Base-by-base conservation (phyloP, 35 echinoderm and acorn worm genomes). In the Ophioderma brevispina region DNA sequence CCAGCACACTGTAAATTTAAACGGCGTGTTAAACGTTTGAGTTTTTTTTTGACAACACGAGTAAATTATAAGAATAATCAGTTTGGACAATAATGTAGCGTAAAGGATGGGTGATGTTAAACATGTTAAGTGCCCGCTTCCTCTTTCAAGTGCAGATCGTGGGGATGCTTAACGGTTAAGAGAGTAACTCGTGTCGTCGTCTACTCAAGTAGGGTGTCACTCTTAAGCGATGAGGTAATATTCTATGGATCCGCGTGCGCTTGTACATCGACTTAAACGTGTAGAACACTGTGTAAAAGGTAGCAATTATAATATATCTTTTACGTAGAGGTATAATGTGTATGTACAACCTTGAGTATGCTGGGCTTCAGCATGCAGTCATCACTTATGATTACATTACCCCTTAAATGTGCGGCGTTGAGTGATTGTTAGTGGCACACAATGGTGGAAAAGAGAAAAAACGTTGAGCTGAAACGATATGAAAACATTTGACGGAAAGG, bases 21-120 rank as follows among this genome's bases (percentile, higher is more conserved):
- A n/a, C n/a, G n/a, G n/a, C n/a, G n/a, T n/a, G n/a, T n/a, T n/a
- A n/a, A n/a, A n/a, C n/a, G n/a, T n/a, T n/a, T n/a, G n/a, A n/a
- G n/a, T n/a, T n/a, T n/a, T n/a, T n/a, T n/a, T n/a, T n/a, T 15
- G 15, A 70, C 59, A 70, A 70, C 59, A 70, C n/a, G 28, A 70
- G 15, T 25, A 70, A 70, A 15, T 70, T 70, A 25, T 25, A 70
- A 25, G 28, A 30, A 70, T 70, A 70, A 70, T 70, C 59, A 70
- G 59, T 70, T 70, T 70, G 59, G 59, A 30, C 59, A 70, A 70
- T 70, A 70, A 70, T 70, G 59, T 70, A 70, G 59, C 59, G 15
- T 70, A 70, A 70, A 70, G 59, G 59, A 70, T 70, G 23, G 59
- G 23, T 4, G 59, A 70, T 70, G 59, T 70, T 70, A 70, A 70